phyloP scores from a whole-genome alignment of 2,797 vertebrate species.

The Syngnathus rostellatus region DNA sequence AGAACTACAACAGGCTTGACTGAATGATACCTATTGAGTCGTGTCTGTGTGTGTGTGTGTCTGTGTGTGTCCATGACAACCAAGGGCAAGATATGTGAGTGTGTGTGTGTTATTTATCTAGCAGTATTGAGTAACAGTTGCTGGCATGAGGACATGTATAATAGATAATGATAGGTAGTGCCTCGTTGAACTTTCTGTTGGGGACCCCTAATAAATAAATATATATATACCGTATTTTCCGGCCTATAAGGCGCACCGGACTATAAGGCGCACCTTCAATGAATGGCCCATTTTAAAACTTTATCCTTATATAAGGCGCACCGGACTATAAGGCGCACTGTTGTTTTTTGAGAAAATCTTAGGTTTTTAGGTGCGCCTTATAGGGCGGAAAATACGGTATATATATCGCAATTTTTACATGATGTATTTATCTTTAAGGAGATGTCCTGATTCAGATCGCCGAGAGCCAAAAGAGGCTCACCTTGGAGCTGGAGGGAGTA shows the following conservation, averaged over 20 bases:
- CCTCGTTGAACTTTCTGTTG: constrained; percentile 11
- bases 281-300: no score
- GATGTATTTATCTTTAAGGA: constrained; percentile 60
- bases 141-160: constrained; percentile 48
- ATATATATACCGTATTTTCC: no score
- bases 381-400: no score
- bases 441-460: constrained; percentile 87
- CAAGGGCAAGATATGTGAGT: background rate
- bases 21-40: background rate
- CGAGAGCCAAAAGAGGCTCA: constrained; percentile 77
- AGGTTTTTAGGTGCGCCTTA: no score
- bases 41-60: background rate
- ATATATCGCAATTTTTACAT: background rate
- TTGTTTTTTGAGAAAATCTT: no score
- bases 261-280: no score
- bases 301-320: no score
- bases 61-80: background rate
- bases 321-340: no score
- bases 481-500: constrained; percentile 76
- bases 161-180: constrained; percentile 53
- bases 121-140: constrained; percentile 32
- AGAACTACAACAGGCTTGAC: background rate
- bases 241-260: no score
- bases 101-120: constrained; percentile 9
- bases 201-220: no score